Base-by-base conservation (phyloP, 2,888 invertebrate species). In the Ditylenchus weischeri region DNA sequence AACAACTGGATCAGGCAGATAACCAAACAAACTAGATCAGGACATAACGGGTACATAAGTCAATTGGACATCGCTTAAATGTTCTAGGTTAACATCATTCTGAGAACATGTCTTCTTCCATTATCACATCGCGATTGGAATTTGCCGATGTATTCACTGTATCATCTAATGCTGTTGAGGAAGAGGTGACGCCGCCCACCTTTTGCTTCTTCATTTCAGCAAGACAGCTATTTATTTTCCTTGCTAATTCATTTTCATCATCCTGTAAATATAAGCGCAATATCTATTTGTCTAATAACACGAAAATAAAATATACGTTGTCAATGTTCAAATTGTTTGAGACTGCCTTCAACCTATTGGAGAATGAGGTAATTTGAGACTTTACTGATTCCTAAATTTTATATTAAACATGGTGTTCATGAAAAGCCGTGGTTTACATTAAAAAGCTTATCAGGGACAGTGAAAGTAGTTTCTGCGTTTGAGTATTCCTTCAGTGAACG, bases 401-500 rank as follows among this genome's bases (percentile, higher is more conserved):
- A 10, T 13, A 43, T 43, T 43, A 6, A 13, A 43, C 3, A 3
- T 2, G 1, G 1, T 13, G 43, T 2, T 6, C 1, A 15, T 8
- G 8, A 15, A 15, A 8, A 15, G 2, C 1, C 8, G 2, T 6
- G 2, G 43, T 15, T 43, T 15, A 43, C 43, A 43, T 43, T 10
- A 43, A 43, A 15, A 43, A 43, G 43, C 15, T 43, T 65, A 51
- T 67, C 68, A 19, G 68, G 54, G 21, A 54, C 51, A 43, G 68
- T 38, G 62, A 43, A 68, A 36, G 51, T 43, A 35, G 35, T 54
- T 10, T 70, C 65, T 3, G 58, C 64, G 47, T 70, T 70, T 19
- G 70, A 68, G 54, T 70, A 70, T 54, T 70, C 70, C 18, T 47
- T 59, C 51, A 68, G n/a, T n/a, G 69, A 62, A 18, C 64, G 64